phyloP scores from a whole-genome alignment of 2,888 invertebrate species.

The Melieria omissa region DNA sequence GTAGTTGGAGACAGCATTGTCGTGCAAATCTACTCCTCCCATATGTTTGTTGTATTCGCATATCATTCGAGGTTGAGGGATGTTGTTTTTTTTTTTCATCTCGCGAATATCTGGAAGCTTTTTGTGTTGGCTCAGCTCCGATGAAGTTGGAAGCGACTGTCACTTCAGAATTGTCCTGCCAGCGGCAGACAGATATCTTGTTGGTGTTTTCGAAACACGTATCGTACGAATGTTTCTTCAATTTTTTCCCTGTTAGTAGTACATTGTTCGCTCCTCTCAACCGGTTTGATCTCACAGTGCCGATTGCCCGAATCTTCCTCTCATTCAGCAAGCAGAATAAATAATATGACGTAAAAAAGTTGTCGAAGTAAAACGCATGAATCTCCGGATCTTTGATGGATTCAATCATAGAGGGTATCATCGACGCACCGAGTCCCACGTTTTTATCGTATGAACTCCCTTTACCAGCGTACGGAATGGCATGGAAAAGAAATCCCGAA shows the following conservation, averaged over 20 bases:
- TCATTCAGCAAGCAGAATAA: slow-evolving; percentile 7
- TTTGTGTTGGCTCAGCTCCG: slow-evolving; percentile 15
- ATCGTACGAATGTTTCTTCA: slow-evolving; percentile 15
- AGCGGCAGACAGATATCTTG: too few species aligned
- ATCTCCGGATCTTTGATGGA: background rate
- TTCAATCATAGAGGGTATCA: background rate
- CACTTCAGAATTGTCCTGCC: slow-evolving; percentile 15
- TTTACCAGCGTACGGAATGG: background rate
- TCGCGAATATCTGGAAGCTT: slow-evolving; percentile 11
- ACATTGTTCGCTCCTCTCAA: slow-evolving; percentile 8
- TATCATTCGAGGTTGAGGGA: background rate
- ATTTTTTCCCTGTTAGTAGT: slow-evolving; percentile 4
- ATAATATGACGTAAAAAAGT: slow-evolving; percentile 12
- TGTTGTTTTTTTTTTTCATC: background rate
- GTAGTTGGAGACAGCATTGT: slow-evolving; percentile 17
- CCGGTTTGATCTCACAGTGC: slow-evolving; percentile 24
- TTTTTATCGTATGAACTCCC: background rate
- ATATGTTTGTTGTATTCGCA: too few species aligned
- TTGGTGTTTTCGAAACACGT: too few species aligned
- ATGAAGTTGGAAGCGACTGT: slow-evolving; percentile 22
- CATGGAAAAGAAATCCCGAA: background rate
- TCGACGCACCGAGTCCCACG: background rate
- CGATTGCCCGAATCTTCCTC: slow-evolving; percentile 17
- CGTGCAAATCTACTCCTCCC: slow-evolving; percentile 19
- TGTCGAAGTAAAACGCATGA: background rate